These are phyloP conservation scores for Myotis daubentonii DNA, from an alignment of 2,797 vertebrate genomes.

Conservation along the genomic window DNA sequence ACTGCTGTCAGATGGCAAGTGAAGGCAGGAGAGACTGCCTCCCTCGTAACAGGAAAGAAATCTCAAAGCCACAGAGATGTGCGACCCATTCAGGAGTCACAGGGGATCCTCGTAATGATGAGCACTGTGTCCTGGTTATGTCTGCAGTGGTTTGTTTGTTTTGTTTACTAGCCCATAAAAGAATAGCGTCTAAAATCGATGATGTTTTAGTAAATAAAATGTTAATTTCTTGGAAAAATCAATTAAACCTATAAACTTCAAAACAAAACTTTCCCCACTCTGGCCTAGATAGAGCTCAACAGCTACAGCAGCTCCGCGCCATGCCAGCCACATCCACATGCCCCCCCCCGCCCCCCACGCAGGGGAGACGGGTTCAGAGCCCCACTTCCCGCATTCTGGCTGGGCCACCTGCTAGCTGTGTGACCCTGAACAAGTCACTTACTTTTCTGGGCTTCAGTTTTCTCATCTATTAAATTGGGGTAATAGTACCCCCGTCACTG, in stretches of 20 bases:
- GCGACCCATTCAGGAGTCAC: neutral
- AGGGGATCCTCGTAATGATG: fast-evolving
- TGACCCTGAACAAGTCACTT: neutral
- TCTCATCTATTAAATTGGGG: neutral
- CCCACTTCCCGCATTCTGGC: neutral
- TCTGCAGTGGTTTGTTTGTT: neutral
- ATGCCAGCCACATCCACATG: fast-evolving
- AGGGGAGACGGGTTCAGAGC: neutral
- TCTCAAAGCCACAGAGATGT: neutral
- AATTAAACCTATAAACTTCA: neutral
- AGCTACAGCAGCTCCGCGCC: neutral
- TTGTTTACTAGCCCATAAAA: neutral
- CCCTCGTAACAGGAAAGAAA: neutral
- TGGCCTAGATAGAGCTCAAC: neutral
- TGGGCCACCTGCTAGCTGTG: neutral
- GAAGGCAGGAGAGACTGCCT: neutral
- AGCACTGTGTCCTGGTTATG: neutral
- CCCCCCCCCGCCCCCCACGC: too few relatives aligned
- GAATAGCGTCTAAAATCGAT: neutral
- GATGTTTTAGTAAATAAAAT: slow-evolving; percentile 22
- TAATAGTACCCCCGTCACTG: neutral
- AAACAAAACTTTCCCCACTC: neutral
- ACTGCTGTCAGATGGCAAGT: neutral
- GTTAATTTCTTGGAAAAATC: slow-evolving; percentile 47
- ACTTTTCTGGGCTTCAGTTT: neutral